phyloP scores from a whole-genome alignment of 2,113 vertebrate species.

The Nothoprocta pentlandii region DNA sequence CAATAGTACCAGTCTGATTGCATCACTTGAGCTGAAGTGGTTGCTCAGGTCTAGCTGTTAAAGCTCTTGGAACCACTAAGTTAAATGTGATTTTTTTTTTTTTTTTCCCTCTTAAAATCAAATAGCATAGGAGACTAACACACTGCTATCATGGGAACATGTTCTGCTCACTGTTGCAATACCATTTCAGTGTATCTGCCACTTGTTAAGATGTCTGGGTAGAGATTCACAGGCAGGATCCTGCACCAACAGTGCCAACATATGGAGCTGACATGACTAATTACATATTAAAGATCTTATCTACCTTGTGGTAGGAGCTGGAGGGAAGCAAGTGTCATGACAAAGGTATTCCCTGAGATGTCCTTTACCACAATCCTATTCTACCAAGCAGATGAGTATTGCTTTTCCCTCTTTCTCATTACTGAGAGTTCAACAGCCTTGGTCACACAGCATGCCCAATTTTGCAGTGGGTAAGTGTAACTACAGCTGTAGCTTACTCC shows the following conservation, averaged over 20 bases:
- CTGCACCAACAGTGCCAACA: not conserved
- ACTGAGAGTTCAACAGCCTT: not conserved
- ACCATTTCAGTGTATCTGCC: not conserved
- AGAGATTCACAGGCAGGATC: not conserved
- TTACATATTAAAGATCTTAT: not conserved
- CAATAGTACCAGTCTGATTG: not conserved
- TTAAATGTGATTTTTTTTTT: not conserved
- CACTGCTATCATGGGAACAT: not conserved
- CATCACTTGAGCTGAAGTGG: not conserved
- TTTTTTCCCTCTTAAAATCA: not conserved
- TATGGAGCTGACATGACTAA: not conserved
- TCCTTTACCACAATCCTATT: not conserved
- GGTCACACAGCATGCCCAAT: not conserved
- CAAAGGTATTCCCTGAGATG: not conserved
- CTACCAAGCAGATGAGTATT: not conserved
- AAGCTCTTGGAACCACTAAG: no score
- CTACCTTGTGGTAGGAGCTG: not conserved
- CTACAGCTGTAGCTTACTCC: not conserved
- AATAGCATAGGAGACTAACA: not conserved
- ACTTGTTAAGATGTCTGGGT: not conserved
- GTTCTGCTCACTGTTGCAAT: not conserved
- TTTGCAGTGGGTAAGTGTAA: not conserved
- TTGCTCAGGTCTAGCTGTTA: not conserved
- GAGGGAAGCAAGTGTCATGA: not conserved
- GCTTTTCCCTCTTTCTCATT: not conserved